Percentiles rank a stretch among this genome's conserved stretches.
phyloP scores from a whole-genome alignment of 2,797 vertebrate genomes.

The Sebastes nivosus region DNA sequence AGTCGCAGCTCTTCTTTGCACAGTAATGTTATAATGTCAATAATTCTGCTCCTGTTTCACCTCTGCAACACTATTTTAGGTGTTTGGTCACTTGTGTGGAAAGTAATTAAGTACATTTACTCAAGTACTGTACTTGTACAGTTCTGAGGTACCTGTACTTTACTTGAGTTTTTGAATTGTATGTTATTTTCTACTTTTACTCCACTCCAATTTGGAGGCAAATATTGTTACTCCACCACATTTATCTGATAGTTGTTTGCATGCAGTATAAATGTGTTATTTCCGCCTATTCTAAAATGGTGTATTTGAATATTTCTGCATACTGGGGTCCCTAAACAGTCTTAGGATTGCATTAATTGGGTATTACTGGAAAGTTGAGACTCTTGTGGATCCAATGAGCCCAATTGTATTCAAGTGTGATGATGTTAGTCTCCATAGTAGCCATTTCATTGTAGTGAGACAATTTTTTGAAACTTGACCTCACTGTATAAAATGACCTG shows the following conservation, averaged over 20 bases:
- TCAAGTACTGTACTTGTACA: neutral
- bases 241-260: neutral
- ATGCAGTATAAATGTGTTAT: too few species aligned
- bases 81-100: neutral
- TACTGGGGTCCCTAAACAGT: too few species aligned
- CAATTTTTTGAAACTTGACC: too few species aligned
- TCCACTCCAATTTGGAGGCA: neutral
- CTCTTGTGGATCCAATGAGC: too few species aligned
- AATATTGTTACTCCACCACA: neutral
- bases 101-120: neutral
- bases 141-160: accelerated
- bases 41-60: neutral
- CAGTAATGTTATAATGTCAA: neutral
- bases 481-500: too few species aligned
- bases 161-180: too few species aligned
- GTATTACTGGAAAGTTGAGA: accelerated
- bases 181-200: neutral
- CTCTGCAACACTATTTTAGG: neutral
- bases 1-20: neutral
- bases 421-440: too few species aligned
- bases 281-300: too few species aligned
- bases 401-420: too few species aligned
- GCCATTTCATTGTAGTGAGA: too few species aligned
- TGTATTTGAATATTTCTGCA: too few species aligned
- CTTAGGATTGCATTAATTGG: too few species aligned